phyloP scores from a whole-genome alignment of 1,140 invertebrate species.

The Bradynema listronoti region DNA sequence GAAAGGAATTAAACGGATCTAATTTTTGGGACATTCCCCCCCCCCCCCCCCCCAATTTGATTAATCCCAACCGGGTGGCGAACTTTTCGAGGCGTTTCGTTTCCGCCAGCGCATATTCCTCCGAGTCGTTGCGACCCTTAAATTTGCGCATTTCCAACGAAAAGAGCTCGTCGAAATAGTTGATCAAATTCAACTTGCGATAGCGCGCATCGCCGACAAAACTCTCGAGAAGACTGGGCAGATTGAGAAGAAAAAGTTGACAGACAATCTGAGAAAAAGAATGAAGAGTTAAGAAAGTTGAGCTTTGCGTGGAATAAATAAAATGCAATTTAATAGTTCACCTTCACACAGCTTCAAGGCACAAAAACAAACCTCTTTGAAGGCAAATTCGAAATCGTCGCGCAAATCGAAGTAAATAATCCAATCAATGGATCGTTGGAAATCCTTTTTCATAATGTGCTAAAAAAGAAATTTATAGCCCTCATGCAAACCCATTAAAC shows the following conservation, averaged over 20 bases:
- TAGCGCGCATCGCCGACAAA: slow-evolving; percentile 20
- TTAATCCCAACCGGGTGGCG: background rate
- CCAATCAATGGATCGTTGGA: slow-evolving; percentile 17
- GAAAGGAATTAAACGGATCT: background rate
- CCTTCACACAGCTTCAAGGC: no score
- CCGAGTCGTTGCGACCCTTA: background rate
- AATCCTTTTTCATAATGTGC: slow-evolving; percentile 6
- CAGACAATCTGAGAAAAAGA: slow-evolving; percentile 25
- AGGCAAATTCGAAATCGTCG: slow-evolving; percentile 20
- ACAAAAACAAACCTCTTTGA: slow-evolving; percentile 15
- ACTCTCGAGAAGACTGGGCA: background rate
- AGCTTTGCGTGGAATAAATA: background rate
- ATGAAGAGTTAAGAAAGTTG: slow-evolving; percentile 6
- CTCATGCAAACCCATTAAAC: no score
- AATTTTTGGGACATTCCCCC: background rate
- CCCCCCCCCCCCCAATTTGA: background rate
- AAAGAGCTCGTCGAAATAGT: slow-evolving; percentile 19
- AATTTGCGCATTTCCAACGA: background rate
- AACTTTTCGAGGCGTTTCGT: slow-evolving; percentile 15
- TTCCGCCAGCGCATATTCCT: slow-evolving; percentile 2
- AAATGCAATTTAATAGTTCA: background rate
- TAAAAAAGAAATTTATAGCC: background rate
- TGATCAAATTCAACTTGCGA: slow-evolving; percentile 5
- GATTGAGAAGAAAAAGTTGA: slow-evolving; percentile 11
- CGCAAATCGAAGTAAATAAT: slow-evolving; percentile 17